A percentile compares a stretch with the other conserved stretches of the same genome.
Evolutionary conservation across 2,797 vertebrate genomes (phyloP).

Genomic region (Otolemur crassicaudatus): DNA sequence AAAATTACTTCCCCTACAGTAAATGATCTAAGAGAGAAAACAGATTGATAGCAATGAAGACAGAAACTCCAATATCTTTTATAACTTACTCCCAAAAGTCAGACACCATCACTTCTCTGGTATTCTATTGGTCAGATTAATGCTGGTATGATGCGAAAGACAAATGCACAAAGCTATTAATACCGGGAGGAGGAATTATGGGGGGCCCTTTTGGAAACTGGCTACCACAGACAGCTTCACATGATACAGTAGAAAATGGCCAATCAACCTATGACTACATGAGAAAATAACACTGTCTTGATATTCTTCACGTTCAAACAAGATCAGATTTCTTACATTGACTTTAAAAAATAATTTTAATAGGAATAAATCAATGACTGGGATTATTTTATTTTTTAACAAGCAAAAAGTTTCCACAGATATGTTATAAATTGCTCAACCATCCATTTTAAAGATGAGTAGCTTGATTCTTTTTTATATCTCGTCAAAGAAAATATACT

Average conservation of each 20-base stretch:
- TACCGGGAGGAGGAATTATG: fast-evolving
- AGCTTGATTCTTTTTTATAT: not conserved
- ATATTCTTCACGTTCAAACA: not conserved
- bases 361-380: not conserved
- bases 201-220: not conserved
- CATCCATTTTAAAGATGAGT: not conserved
- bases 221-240: not conserved
- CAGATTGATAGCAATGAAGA: not conserved
- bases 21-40: not conserved
- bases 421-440: not conserved
- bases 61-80: not conserved
- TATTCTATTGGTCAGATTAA: not conserved
- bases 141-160: not conserved
- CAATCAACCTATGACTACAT: not conserved
- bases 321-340: not conserved
- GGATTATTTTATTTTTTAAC: not conserved
- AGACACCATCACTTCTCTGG: not conserved
- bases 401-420: not conserved
- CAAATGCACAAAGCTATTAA: not conserved
- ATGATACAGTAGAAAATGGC: not conserved
- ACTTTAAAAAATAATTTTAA: not conserved
- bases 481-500: not conserved
- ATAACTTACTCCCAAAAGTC: not conserved
- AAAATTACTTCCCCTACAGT: not conserved
- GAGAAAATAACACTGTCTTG: not conserved